These are phyloP conservation scores for Parazoanthus atlanticus DNA, from an alignment of 92 coral and sea anemone genomes.

Conservation along the genomic window DNA sequence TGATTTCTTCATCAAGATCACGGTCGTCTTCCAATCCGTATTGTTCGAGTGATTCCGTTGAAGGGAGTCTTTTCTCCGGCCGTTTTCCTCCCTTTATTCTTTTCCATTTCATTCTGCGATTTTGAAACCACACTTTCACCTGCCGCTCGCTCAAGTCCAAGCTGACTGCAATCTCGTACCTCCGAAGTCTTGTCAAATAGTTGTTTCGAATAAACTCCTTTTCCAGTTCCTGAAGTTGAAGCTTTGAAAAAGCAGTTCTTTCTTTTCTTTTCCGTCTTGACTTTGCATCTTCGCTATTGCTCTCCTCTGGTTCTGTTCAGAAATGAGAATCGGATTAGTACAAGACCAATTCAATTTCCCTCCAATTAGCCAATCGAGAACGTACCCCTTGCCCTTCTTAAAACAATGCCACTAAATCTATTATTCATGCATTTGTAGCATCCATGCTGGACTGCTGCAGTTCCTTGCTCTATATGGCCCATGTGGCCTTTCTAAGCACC, in stretches of 20 bases:
- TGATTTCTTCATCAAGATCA: conserved; percentile 27
- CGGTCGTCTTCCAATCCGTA: background rate
- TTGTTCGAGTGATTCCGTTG: conserved; percentile 29
- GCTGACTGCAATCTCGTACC: conserved; percentile 88
- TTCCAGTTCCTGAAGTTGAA: conserved; percentile 87
- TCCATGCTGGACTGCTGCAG: too few species aligned
- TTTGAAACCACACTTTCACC: conserved; percentile 93
- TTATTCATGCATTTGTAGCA: too few species aligned
- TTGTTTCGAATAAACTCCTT: conserved; percentile 84
- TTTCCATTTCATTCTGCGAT: conserved; percentile 94
- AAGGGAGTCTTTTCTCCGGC: conserved; percentile 60
- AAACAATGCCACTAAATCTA: too few species aligned
- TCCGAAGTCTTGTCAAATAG: conserved; percentile 82
- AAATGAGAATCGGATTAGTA: conserved; percentile 6
- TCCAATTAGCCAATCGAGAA: background rate
- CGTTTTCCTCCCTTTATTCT: conserved; percentile 78
- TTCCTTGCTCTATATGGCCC: too few species aligned
- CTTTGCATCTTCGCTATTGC: conserved; percentile 12
- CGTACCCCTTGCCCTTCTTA: background rate
- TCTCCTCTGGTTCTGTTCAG: background rate
- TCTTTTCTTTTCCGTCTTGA: conserved; percentile 71
- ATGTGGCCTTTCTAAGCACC: background rate
- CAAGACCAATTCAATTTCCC: background rate
- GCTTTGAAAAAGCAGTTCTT: conserved; percentile 90
- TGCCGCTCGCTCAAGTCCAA: conserved; percentile 88